A percentile compares a stretch with the other conserved stretches of the same genome.
Conservation (phyloP, 2,888 invertebrate genomes). For the Perdita meconis region DNA sequence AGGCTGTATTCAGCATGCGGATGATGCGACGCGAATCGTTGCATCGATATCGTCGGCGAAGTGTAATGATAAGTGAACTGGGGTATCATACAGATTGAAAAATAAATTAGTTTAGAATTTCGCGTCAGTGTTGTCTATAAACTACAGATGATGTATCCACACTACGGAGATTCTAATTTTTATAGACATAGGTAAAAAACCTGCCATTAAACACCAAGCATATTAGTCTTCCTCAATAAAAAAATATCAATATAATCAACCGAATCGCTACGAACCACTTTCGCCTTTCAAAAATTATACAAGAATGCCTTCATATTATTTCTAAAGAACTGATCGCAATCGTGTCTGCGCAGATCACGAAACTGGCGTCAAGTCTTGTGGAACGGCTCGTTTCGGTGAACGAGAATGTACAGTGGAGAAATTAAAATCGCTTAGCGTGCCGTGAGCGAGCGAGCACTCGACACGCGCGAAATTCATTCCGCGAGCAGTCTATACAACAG, state of each 20-base stretch:
- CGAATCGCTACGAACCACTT: background rate
- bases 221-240: background rate
- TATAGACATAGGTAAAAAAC: no score
- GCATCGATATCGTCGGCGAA: background rate
- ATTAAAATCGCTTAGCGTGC: slow-evolving; percentile 30
- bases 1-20: slow-evolving; percentile 31
- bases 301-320: background rate
- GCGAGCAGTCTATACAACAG: slow-evolving; percentile 13
- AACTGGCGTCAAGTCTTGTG: slow-evolving; percentile 1
- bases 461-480: slow-evolving; percentile 42
- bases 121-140: no score
- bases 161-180: no score
- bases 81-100: no score
- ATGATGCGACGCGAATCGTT: slow-evolving; percentile 27
- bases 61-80: no score
- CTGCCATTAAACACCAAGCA: background rate
- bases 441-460: background rate
- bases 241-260: no score
- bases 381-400: background rate
- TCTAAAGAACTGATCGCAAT: slow-evolving; percentile 1
- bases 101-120: no score
- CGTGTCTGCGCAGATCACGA: slow-evolving; percentile 3
- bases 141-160: no score
- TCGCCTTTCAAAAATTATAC: background rate
- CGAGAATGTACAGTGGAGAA: background rate